Evolutionary conservation across 2,113 vertebrate species (phyloP), one percentile per base, ranked within the genome.

Genomic region (Cricetomys ansorgei): DNA sequence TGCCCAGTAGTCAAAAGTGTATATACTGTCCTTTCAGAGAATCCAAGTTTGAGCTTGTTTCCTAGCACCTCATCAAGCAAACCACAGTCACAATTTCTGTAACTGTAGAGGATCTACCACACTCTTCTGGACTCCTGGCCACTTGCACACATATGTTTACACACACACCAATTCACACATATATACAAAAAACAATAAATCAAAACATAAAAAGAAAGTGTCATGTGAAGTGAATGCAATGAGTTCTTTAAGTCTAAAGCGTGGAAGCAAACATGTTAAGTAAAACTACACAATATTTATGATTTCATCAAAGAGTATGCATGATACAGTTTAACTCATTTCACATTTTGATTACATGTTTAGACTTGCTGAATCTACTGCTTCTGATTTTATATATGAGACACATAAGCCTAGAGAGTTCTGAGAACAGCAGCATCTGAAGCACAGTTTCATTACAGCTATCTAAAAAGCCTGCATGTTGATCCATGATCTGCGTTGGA

Each of bases 211-310:
- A 57, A 7, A n/a, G 7, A 84, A 62, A 84, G 34, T 84, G 57
- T 31, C 59, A 45, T 64, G 27, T 48, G 37, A 64, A 84, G 29
- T 85, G 10, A 85, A 27, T 85, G 21, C 5, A 90, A 95, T 91
- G 27, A 53, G 21, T 88, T 94, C 67, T 86, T 29, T 88, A 92
- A 45, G n/a, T 1, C 43, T 67, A 83, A 86, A 96, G 79, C 90
- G 88, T 55, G 7, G 34, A 62, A 73, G 7, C 5, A 91, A 70
- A 50, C 37, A 3, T 11, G 17, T 50, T 95, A 73, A 70, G 13
- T 64, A 15, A 89, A 89, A 93, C 31, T 10, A 91, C 53, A 89
- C 43, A 16, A 43, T 65, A 80, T 81, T 70, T 97, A 69, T 29
- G 6, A 34, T 93, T 93, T 94, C 34, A 83, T 29, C 57, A 29